A percentile compares a stretch with the other conserved stretches of the same genome.
These are phyloP conservation scores for Tuta absoluta DNA, from an alignment of 2,888 invertebrate species.

Conservation along the genomic window DNA sequence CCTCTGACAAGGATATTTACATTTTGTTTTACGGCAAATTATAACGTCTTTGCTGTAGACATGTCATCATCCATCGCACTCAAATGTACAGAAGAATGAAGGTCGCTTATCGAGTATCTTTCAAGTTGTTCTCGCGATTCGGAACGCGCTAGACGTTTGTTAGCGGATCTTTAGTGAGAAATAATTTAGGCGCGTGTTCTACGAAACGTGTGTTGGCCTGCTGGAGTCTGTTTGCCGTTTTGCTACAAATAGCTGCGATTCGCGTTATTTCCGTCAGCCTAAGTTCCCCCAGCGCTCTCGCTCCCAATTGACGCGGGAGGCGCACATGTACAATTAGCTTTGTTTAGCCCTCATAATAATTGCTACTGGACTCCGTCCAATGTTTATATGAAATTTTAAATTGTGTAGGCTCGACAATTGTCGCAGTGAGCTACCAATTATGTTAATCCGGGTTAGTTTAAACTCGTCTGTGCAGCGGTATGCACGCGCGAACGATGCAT, in stretches of 20 bases:
- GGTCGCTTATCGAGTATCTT: conserved; percentile 19
- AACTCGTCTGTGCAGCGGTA: conserved; percentile 61
- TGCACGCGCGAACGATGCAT: conserved; percentile 72
- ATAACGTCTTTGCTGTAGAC: conserved; percentile 6
- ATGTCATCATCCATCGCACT: background rate
- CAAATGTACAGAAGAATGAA: conserved; percentile 20
- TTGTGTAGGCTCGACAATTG: conserved; percentile 66
- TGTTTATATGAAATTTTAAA: conserved; percentile 67
- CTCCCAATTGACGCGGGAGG: conserved; percentile 78
- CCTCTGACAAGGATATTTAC: conserved; percentile 14
- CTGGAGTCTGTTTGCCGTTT: conserved; percentile 47
- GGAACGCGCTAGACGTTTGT: conserved; percentile 9
- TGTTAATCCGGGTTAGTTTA: conserved; percentile 76
- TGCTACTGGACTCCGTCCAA: conserved; percentile 64
- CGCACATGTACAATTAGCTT: conserved; percentile 75
- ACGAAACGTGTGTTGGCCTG: conserved; percentile 1
- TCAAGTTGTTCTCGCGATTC: conserved; percentile 15
- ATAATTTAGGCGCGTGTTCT: conserved; percentile 17
- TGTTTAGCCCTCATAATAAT: conserved; percentile 68
- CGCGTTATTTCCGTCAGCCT: conserved; percentile 73
- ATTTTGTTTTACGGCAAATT: conserved; percentile 12
- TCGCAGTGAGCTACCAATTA: conserved; percentile 63
- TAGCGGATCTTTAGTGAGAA: conserved; percentile 8
- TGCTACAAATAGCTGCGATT: conserved; percentile 68
- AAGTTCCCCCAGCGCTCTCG: conserved; percentile 67